Evolutionary conservation across 2,113 vertebrate genomes (phyloP).

Genomic region (Euleptes europaea): DNA sequence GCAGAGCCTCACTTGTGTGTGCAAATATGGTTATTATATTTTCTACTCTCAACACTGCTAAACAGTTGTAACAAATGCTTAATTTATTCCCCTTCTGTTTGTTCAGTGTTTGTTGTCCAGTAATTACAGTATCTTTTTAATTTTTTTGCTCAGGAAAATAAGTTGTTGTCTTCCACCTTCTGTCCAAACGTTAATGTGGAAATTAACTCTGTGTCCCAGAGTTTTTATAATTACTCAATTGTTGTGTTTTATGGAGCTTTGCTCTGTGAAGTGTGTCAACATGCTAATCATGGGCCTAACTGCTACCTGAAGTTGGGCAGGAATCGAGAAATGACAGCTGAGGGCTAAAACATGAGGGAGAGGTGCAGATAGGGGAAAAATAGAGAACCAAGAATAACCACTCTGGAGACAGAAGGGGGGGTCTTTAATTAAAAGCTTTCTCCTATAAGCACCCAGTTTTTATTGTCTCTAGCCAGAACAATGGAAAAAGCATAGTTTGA

Average conservation of each 20-base stretch:
- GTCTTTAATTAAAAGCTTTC: constrained; percentile 33
- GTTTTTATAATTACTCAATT: background rate
- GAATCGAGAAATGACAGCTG: background rate
- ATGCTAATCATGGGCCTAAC: background rate
- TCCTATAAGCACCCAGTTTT: background rate
- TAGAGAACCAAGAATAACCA: background rate
- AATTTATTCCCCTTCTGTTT: background rate
- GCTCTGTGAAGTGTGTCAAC: background rate
- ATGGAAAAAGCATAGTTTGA: background rate
- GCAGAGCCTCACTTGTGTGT: background rate
- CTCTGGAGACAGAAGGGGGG: background rate
- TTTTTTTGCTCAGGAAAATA: background rate
- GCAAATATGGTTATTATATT: background rate
- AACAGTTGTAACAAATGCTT: background rate
- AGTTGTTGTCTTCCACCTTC: background rate
- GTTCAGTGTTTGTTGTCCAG: background rate
- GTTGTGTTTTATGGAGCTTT: background rate
- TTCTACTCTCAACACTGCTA: background rate
- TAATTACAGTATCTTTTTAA: background rate
- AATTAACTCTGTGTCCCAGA: background rate
- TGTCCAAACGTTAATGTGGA: background rate
- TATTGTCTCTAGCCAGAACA: background rate
- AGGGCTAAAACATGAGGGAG: background rate
- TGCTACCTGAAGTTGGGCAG: background rate
- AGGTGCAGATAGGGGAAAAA: background rate